phyloP scores from a whole-genome alignment of 2,888 invertebrate genomes.

The Molanna angustata region DNA sequence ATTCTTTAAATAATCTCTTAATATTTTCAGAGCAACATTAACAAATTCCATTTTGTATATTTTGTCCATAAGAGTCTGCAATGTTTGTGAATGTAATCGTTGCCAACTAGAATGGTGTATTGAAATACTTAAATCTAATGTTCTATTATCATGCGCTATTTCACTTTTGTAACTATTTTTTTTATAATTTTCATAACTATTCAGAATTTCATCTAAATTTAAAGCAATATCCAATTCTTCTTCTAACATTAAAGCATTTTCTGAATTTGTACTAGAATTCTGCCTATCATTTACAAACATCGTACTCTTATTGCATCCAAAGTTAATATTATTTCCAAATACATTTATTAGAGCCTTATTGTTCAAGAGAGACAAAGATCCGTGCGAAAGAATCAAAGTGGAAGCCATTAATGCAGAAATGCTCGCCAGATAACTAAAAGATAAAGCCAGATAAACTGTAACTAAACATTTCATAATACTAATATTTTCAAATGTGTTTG shows the following conservation, averaged over 20 bases:
- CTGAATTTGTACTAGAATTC: too few relatives aligned
- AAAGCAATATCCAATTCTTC: too few relatives aligned
- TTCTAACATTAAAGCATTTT: too few relatives aligned
- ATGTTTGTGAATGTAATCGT: background rate
- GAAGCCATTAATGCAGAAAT: constrained; percentile 60
- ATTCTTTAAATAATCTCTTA: constrained; percentile 5
- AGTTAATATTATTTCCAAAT: too few relatives aligned
- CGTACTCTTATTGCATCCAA: too few relatives aligned
- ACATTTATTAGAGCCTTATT: too few relatives aligned
- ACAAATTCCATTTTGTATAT: background rate
- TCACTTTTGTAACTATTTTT: too few relatives aligned
- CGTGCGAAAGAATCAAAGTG: constrained; percentile 44
- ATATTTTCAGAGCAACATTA: constrained; percentile 1
- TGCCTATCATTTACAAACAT: too few relatives aligned
- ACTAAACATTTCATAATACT: constrained; percentile 51
- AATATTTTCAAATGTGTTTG: constrained; percentile 47
- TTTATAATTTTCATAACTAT: too few relatives aligned
- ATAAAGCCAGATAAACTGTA: constrained; percentile 56
- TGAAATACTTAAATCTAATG: too few relatives aligned
- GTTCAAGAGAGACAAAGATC: constrained; percentile 6
- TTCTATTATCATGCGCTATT: too few relatives aligned
- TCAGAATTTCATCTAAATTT: too few relatives aligned
- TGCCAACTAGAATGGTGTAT: constrained; percentile 4
- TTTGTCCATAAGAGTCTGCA: background rate
- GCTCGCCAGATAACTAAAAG: constrained; percentile 61